Percentiles rank a stretch among this genome's conserved stretches.
Evolutionary conservation across 2,113 vertebrate genomes (phyloP).

Genomic region (Neofelis nebulosa): DNA sequence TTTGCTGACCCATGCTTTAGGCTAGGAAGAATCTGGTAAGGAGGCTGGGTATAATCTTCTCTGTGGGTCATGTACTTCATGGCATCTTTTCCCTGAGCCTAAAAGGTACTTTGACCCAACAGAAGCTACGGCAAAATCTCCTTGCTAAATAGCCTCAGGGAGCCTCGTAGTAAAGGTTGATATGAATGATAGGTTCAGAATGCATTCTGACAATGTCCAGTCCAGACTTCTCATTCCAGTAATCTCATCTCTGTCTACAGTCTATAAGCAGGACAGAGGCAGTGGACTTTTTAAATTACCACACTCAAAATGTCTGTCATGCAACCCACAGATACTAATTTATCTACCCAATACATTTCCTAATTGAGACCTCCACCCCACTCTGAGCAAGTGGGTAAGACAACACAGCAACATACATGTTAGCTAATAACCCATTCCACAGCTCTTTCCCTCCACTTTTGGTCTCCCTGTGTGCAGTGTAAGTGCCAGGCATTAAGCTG

Average conservation of each 20-base stretch:
- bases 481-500: background rate
- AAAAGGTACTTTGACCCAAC: background rate
- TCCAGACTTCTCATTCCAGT: background rate
- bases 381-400: background rate
- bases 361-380: background rate
- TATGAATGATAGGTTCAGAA: background rate
- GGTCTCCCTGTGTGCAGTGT: background rate
- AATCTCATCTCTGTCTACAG: background rate
- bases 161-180: background rate
- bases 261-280: background rate
- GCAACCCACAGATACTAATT: background rate
- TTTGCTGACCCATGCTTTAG: background rate
- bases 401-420: background rate
- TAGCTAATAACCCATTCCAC: background rate
- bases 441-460: background rate
- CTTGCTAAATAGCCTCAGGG: background rate
- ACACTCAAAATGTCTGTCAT: background rate
- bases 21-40: background rate
- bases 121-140: background rate
- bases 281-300: background rate
- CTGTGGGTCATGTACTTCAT: background rate
- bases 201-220: background rate
- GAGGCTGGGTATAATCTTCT: background rate
- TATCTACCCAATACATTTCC: background rate
- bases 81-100: background rate